Base-by-base conservation (phyloP, 2,888 invertebrate species). In the Cheilosia grossa region DNA sequence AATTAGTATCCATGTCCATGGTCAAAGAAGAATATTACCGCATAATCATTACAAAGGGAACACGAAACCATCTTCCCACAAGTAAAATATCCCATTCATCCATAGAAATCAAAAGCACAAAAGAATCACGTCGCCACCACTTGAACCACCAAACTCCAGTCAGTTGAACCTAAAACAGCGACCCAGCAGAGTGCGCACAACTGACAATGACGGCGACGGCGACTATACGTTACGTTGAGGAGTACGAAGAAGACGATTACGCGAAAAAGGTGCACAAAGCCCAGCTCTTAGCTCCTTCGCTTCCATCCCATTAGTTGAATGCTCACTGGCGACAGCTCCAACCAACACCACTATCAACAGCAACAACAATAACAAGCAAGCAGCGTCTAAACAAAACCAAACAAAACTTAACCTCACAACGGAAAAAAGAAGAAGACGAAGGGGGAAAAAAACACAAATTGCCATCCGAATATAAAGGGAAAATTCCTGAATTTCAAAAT, bases 121-220 rank as follows among this genome's bases (percentile, higher is more conserved):
- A 74, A 73, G 83, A 83, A 79, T 83, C 79, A 70, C 83, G 79
- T 74, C 67, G 79, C 79, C 82, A 74, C 79, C 79, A 79, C 79
- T 83, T 74, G 64, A 79, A 74, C 69, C 33, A 33, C 61, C 49
- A 67, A 80, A 40, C 61, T 49, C 66, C 73, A 59, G 44, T 47
- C 69, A 47, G 69, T 74, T 69, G 58, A 67, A 59, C 77, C 49
- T 19, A 21, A 64, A 66, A 21, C 30, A 63, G 47, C 59, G 44
- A 30, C 54, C 33, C 54, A 49, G 47, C 58, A 9, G 17, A 37
- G 10, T 21, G 17, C 61, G 56, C 42, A 15, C 42, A 58, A 75
- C 69, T 54, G 30, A 30, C 42, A 24, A 77, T 33, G 53, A 73
- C 30, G 30, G 58, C 54, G 24, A 64, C 40, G 58, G 56, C 19